These are phyloP conservation scores for Zingel zingel DNA, from an alignment of 2,113 vertebrate species.

Conservation along the genomic window DNA sequence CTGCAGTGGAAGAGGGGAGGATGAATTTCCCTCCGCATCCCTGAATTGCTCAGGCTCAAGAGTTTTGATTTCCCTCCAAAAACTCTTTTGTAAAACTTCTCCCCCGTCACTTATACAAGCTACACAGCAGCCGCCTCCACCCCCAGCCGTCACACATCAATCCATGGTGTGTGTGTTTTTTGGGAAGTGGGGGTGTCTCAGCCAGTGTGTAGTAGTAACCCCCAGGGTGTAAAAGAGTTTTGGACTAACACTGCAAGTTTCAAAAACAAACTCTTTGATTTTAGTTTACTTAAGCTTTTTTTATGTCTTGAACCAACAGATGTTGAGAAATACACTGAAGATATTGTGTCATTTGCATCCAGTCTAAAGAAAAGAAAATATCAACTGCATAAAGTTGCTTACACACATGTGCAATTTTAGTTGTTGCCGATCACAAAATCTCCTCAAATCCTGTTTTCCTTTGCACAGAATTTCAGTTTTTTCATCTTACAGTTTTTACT, in stretches of 20 bases:
- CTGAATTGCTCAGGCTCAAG: slow-evolving; percentile 8
- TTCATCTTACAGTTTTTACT: neutral
- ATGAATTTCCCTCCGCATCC: slow-evolving; percentile 26
- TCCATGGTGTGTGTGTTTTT: slow-evolving; percentile 64
- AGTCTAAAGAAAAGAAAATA: neutral
- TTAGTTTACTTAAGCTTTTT: slow-evolving; percentile 36
- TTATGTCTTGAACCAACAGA: neutral
- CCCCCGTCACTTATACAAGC: slow-evolving; percentile 58
- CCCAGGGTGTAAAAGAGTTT: slow-evolving; percentile 64
- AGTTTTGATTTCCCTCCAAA: slow-evolving; percentile 82
- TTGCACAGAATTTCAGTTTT: neutral
- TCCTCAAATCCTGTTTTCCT: neutral
- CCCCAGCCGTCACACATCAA: slow-evolving; percentile 76
- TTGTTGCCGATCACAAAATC: neutral
- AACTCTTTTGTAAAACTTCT: slow-evolving; percentile 68
- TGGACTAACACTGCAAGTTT: slow-evolving; percentile 53
- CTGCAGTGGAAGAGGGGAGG: neutral
- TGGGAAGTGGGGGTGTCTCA: slow-evolving; percentile 57
- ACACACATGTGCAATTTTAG: neutral
- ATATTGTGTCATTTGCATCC: neutral
- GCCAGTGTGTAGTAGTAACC: slow-evolving; percentile 63
- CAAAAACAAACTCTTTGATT: slow-evolving; percentile 60
- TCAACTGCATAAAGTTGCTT: neutral
- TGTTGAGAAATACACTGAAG: neutral
- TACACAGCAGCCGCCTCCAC: slow-evolving; percentile 64